phyloP scores from a whole-genome alignment of 1,140 invertebrate species.

The Sycophila sp. region DNA sequence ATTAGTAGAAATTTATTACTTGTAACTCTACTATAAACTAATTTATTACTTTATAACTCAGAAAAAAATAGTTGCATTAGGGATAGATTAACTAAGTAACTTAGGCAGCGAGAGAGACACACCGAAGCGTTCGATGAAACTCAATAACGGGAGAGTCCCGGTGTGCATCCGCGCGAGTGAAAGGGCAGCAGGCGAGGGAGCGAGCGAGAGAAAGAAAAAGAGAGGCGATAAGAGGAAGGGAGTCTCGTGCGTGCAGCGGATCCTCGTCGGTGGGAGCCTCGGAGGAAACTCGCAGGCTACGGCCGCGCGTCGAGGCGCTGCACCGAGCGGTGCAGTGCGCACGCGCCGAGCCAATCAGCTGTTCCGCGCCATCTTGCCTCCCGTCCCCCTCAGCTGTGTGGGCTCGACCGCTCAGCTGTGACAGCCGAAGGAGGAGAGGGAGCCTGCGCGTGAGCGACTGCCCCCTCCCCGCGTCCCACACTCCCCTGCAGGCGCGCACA shows the following conservation, averaged over 20 bases:
- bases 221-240: too few species aligned
- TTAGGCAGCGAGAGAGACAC: too few species aligned
- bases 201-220: neutral
- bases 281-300: neutral
- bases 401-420: slow-evolving; percentile 60
- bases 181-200: neutral
- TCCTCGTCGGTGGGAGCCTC: too few species aligned
- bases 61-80: too few species aligned
- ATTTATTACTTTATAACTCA: too few species aligned
- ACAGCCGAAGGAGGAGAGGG: slow-evolving; percentile 45
- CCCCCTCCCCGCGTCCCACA: neutral
- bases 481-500: too few species aligned
- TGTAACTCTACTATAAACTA: too few species aligned
- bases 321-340: slow-evolving; percentile 35
- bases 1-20: too few species aligned
- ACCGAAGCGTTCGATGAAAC: too few species aligned
- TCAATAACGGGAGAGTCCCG: neutral
- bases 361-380: slow-evolving; percentile 58
- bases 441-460: slow-evolving; percentile 34
- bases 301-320: neutral
- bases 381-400: slow-evolving; percentile 54
- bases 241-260: too few species aligned
- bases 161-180: neutral
- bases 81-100: too few species aligned
- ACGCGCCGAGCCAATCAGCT: slow-evolving; percentile 56